A percentile compares a stretch with the other conserved stretches of the same genome.
Evolutionary conservation across 2,888 invertebrate species (phyloP).

Genomic region (Endomychus coccineus): DNA sequence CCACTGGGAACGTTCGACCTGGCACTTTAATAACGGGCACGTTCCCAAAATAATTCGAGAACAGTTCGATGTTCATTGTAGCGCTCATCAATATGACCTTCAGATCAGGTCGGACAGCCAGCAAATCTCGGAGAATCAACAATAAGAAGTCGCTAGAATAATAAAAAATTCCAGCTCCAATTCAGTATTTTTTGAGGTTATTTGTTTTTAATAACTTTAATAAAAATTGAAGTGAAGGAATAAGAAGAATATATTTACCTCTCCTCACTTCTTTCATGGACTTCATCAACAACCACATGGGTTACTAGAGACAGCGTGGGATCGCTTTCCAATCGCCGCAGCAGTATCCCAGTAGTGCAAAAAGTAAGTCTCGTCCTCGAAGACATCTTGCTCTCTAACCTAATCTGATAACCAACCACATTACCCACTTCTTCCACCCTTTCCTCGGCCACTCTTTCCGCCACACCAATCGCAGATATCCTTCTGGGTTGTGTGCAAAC

Average conservation of each 20-base stretch:
- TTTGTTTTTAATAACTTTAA: background rate
- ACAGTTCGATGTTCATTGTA: conserved; percentile 77
- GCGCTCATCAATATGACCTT: conserved; percentile 91
- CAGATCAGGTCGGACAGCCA: conserved; percentile 64
- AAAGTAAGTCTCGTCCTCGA: conserved; percentile 75
- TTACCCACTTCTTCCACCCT: conserved; percentile 71
- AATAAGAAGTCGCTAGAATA: conserved; percentile 72
- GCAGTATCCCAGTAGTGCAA: conserved; percentile 87
- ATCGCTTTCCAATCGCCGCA: conserved; percentile 76
- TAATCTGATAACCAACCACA: conserved; percentile 60
- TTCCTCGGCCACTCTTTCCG: conserved; percentile 85
- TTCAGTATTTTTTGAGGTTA: background rate
- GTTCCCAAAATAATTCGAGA: conserved; percentile 74
- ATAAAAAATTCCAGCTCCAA: conserved; percentile 1
- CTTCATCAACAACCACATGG: conserved; percentile 84
- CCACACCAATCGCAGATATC: conserved; percentile 86
- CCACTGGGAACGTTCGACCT: conserved; percentile 77
- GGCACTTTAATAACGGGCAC: conserved; percentile 76
- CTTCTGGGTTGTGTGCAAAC: conserved; percentile 89
- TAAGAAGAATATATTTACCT: conserved; percentile 46
- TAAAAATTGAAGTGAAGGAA: too few relatives aligned
- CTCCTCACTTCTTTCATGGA: conserved; percentile 86
- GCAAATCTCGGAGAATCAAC: conserved; percentile 69
- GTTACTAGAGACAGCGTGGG: conserved; percentile 67
- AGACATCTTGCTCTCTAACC: conserved; percentile 72